These are phyloP conservation scores for Lottia gigantea DNA, from an alignment of 2,888 invertebrate genomes.

Conservation along the genomic window DNA sequence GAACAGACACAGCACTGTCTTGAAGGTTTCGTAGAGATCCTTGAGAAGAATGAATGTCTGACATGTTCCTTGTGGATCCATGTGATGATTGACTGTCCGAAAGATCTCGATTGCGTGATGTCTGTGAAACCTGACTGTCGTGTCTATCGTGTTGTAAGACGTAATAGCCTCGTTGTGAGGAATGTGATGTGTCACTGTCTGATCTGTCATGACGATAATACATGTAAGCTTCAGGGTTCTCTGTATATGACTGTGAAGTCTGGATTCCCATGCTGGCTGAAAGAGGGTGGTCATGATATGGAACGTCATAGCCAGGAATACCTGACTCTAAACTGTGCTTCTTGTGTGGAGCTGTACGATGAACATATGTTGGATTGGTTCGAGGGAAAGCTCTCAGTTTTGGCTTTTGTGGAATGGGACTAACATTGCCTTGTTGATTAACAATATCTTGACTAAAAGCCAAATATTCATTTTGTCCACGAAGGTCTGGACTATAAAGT, in stretches of 20 bases:
- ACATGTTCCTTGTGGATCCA: constrained; percentile 71
- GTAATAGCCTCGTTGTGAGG: constrained; percentile 50
- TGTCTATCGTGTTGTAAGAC: constrained; percentile 39
- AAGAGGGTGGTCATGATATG: constrained; percentile 38
- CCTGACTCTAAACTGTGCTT: constrained; percentile 30
- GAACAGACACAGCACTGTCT: constrained; percentile 53
- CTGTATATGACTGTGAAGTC: constrained; percentile 43
- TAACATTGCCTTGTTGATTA: constrained; percentile 51
- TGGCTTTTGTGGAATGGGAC: constrained; percentile 52
- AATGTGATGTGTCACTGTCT: constrained; percentile 65
- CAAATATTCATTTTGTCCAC: constrained; percentile 45
- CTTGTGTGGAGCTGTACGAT: constrained; percentile 31
- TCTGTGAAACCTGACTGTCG: constrained; percentile 53
- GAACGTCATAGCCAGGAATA: constrained; percentile 25
- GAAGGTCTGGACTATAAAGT: constrained; percentile 39
- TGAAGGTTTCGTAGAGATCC: constrained; percentile 60
- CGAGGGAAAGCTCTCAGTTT: constrained; percentile 65
- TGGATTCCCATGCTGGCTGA: constrained; percentile 43
- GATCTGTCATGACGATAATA: constrained; percentile 58
- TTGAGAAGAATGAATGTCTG: constrained; percentile 62
- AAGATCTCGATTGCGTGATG: constrained; percentile 51
- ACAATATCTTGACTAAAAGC: constrained; percentile 61
- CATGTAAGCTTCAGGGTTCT: constrained; percentile 33
- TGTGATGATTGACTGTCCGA: constrained; percentile 71
- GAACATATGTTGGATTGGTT: constrained; percentile 64